phyloP scores from a whole-genome alignment of 2,888 invertebrate species.

The Meiosimyza decipiens region DNA sequence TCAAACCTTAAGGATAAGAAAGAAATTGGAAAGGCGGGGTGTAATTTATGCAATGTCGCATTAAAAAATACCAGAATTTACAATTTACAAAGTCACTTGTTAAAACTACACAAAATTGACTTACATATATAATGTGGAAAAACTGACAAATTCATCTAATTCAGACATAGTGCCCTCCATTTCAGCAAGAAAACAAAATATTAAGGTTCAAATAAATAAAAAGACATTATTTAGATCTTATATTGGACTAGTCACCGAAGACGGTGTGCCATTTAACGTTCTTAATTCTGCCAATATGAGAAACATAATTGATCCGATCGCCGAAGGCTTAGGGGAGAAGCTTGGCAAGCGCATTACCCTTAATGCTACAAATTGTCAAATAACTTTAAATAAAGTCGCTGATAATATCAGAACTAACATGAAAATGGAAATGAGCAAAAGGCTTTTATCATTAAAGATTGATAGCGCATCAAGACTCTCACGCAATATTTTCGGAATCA shows the following conservation, averaged over 20 bases:
- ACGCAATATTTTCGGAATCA: slow-evolving; percentile 28
- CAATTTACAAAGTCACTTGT: slow-evolving; percentile 17
- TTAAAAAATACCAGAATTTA: slow-evolving; percentile 5
- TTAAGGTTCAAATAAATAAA: slow-evolving; percentile 28
- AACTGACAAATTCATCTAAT: neutral
- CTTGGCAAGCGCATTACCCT: too few species aligned
- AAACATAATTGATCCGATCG: slow-evolving; percentile 36
- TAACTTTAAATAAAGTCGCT: neutral
- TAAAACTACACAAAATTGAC: neutral
- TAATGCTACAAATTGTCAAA: neutral
- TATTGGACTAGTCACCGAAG: slow-evolving; percentile 43
- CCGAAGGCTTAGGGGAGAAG: slow-evolving; percentile 6
- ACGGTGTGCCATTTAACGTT: slow-evolving; percentile 39
- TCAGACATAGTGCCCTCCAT: neutral
- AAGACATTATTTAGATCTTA: slow-evolving; percentile 32
- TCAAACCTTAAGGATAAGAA: too few species aligned
- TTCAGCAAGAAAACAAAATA: too few species aligned
- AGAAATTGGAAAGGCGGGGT: neutral
- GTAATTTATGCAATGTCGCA: slow-evolving; percentile 12
- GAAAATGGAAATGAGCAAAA: too few species aligned
- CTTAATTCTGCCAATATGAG: slow-evolving; percentile 41
- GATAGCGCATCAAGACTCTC: slow-evolving; percentile 33
- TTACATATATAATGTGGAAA: neutral
- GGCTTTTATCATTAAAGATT: too few species aligned
- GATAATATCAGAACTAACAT: too few species aligned